These are phyloP conservation scores for Suillia variegata DNA, from an alignment of 2,888 invertebrate genomes.

Conservation along the genomic window DNA sequence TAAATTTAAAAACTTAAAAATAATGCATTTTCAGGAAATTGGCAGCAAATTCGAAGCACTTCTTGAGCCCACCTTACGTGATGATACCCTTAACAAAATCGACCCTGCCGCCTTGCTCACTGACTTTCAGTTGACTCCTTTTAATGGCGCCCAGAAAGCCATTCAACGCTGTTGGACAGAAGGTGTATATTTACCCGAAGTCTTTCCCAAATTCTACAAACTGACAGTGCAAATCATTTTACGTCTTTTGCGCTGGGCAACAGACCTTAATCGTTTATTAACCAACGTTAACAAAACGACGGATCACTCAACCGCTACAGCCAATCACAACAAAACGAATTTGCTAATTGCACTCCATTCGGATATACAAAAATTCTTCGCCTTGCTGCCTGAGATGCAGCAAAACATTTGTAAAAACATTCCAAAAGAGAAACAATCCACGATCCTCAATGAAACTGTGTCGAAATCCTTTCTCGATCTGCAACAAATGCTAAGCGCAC, in stretches of 20 bases:
- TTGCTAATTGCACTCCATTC: slow-evolving; percentile 46
- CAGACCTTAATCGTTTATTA: slow-evolving; percentile 60
- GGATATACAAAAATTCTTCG: slow-evolving; percentile 45
- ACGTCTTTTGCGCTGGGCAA: slow-evolving; percentile 78
- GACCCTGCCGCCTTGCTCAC: slow-evolving; percentile 2
- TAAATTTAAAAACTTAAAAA: no score
- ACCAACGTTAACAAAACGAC: no score
- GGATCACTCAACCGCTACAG: slow-evolving; percentile 26
- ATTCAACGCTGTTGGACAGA: slow-evolving; percentile 75
- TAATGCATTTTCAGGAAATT: no score
- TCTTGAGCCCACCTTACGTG: slow-evolving; percentile 46
- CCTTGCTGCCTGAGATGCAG: slow-evolving; percentile 55
- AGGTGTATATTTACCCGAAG: slow-evolving; percentile 77
- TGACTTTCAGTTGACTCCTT: slow-evolving; percentile 50
- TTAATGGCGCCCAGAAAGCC: slow-evolving; percentile 64
- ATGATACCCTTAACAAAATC: slow-evolving; percentile 33
- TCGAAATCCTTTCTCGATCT: slow-evolving; percentile 46
- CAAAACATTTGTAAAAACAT: slow-evolving; percentile 69
- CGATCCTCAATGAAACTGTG: slow-evolving; percentile 39
- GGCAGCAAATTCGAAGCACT: slow-evolving; percentile 66
- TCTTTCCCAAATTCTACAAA: slow-evolving; percentile 87
- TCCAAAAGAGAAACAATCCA: slow-evolving; percentile 29
- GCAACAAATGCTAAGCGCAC: slow-evolving; percentile 33
- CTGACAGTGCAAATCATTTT: slow-evolving; percentile 82
- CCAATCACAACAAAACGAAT: slow-evolving; percentile 37